Evolutionary conservation across 1,140 invertebrate genomes (phyloP), one percentile per base, ranked within the genome.

Genomic region (Choristoneura fumiferana): DNA sequence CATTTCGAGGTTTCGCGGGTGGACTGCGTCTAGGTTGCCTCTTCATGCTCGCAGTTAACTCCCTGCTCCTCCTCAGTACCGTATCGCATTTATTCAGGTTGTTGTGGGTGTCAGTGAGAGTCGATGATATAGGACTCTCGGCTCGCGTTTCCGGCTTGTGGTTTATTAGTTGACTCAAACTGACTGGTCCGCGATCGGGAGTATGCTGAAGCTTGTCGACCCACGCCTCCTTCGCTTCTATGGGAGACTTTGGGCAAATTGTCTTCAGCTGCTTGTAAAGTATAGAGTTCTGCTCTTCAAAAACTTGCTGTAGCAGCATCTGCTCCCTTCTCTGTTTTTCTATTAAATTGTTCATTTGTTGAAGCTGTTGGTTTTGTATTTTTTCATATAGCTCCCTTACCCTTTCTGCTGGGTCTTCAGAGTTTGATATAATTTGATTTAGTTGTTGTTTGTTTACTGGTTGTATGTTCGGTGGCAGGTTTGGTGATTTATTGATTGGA

Each of bases 261-360:
- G 89, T 91, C 68, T 90, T 90, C 33, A 93, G 84, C 62, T 92
- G 91, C 10, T 81, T 84, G 38, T 92, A 78, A 13, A 93, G 66
- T 55, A 91, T 74, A 58, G 89, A 86, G 62, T 93, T 92, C 63
- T 93, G 92, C 38, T 91, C 91, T 57, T 92, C 91, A 71, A 93
- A 93, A 29, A 91, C 87, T 63, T 92, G 88, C 63, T 92, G 91
- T 38, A 93, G 77, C 1, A 90, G 70, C 12, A 88, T 69, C 64
- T 93, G 92, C 65, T 93, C 92, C 8, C 82, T 88, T 56, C 91
- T 90, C 65, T 93, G 92, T 35, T 91, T 91, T 52, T 90, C 87
- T 3, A 93, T 78, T 40, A 93, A 65, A 35, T 87, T 90, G 0
- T 79, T 75, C 91, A 93, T 92, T 74, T 93, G 90, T 22, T 84